Evolutionary conservation across 2,797 vertebrate genomes (phyloP).

Genomic region (Mus caroli): DNA sequence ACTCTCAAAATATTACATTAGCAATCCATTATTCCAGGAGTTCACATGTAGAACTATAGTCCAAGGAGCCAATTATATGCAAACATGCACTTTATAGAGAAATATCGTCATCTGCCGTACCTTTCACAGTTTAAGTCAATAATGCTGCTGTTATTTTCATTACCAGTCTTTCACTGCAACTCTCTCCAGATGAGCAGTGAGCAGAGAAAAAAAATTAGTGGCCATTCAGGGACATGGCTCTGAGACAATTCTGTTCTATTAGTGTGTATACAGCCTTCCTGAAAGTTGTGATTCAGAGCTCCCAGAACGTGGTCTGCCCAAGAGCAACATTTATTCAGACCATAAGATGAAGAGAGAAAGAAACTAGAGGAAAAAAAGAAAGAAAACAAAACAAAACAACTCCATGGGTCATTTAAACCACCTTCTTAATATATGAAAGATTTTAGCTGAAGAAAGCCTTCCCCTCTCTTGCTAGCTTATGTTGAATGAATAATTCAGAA

Average conservation of each 20-base stretch:
- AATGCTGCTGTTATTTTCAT: constrained; percentile 83
- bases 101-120: constrained; percentile 85
- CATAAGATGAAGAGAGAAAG: constrained; percentile 66
- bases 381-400: not conserved
- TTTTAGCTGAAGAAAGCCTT: constrained; percentile 69
- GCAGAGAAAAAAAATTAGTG: constrained; percentile 80
- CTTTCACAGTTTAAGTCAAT: constrained; percentile 84
- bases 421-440: constrained; percentile 62
- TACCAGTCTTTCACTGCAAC: constrained; percentile 79
- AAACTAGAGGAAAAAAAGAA: not conserved
- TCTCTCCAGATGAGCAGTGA: constrained; percentile 77
- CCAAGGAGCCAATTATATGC: constrained; percentile 81
- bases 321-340: constrained; percentile 75
- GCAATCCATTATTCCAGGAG: constrained; percentile 81
- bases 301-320: constrained; percentile 60
- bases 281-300: constrained; percentile 73
- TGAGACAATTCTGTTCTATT: constrained; percentile 84
- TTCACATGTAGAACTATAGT: constrained; percentile 76
- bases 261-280: constrained; percentile 73
- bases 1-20: constrained; percentile 85
- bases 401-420: constrained; percentile 75
- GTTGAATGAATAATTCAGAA: constrained; percentile 78
- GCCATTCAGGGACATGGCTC: constrained; percentile 75
- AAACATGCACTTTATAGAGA: constrained; percentile 83
- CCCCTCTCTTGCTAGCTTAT: constrained; percentile 74